phyloP scores from a whole-genome alignment of 2,797 vertebrate species.

The Takifugu rubripes region DNA sequence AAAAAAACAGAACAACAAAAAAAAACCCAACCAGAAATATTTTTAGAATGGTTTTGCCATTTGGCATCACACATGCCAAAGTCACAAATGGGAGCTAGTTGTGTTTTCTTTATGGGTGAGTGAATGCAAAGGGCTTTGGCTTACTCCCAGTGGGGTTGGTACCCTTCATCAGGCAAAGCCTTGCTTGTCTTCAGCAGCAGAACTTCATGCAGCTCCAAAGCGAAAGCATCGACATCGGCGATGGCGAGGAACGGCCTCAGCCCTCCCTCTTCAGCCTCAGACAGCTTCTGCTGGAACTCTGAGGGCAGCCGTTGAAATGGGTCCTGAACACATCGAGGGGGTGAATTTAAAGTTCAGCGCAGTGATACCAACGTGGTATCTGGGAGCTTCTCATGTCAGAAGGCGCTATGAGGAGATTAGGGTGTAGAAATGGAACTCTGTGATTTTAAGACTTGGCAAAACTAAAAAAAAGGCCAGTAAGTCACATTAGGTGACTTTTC shows the following conservation, averaged over 20 bases:
- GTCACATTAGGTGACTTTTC: no score
- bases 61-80: conserved; percentile 13
- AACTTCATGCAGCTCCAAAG: conserved; percentile 75
- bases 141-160: conserved; percentile 70
- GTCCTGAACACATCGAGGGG: conserved; percentile 51
- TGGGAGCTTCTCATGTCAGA: no score
- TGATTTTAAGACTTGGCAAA: no score
- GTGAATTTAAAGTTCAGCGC: neutral
- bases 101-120: conserved; percentile 3
- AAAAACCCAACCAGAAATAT: neutral
- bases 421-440: no score
- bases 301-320: conserved; percentile 61
- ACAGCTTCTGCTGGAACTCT: conserved; percentile 55
- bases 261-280: conserved; percentile 32
- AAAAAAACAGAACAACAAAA: neutral
- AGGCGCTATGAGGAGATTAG: no score
- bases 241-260: conserved; percentile 61
- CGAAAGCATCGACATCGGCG: conserved; percentile 64
- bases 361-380: no score
- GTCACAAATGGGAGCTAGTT: conserved; percentile 20
- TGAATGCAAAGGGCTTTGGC: conserved; percentile 22
- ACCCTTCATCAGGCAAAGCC: conserved; percentile 27
- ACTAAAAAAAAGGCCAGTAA: no score
- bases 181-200: conserved; percentile 70
- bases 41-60: conserved; percentile 22